A percentile compares a stretch with the other conserved stretches of the same genome.
These are phyloP conservation scores for Empidonax traillii DNA, from an alignment of 2,113 vertebrate species.

Conservation along the genomic window DNA sequence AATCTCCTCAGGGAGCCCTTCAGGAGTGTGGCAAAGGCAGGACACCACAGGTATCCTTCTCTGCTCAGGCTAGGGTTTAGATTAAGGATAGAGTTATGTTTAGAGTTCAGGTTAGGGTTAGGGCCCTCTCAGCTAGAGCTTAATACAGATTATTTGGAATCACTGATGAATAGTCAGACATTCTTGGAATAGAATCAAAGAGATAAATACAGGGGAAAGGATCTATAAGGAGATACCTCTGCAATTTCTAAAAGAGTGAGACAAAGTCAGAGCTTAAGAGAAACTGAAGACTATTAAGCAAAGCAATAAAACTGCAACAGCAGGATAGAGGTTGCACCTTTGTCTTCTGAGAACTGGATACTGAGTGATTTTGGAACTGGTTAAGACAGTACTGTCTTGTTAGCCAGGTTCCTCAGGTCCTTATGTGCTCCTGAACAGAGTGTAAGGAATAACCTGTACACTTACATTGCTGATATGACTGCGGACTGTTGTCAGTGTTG, in stretches of 20 bases:
- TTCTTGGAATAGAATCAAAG: not conserved
- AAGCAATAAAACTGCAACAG: not conserved
- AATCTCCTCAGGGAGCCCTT: not conserved
- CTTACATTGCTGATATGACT: not conserved
- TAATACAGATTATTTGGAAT: not conserved
- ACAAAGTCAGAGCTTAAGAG: not conserved
- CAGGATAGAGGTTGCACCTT: not conserved
- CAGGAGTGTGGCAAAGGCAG: not conserved
- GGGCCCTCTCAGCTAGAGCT: not conserved
- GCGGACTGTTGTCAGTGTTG: not conserved
- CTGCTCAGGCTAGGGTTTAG: not conserved
- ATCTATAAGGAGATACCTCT: not conserved
- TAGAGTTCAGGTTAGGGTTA: not conserved
- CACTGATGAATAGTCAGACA: not conserved
- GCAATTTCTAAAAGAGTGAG: not conserved
- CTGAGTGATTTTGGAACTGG: not conserved
- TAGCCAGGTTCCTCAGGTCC: not conserved
- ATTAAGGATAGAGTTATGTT: not conserved
- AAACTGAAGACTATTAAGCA: not conserved
- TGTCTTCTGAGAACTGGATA: not conserved
- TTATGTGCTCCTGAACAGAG: not conserved
- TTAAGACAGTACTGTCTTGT: not conserved
- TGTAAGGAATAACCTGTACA: not conserved
- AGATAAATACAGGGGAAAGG: not conserved
- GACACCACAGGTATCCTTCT: not conserved